Evolutionary conservation across 2,113 vertebrate species (phyloP), one percentile per base, ranked within the genome.

Genomic region (Halichoeres trimaculatus): DNA sequence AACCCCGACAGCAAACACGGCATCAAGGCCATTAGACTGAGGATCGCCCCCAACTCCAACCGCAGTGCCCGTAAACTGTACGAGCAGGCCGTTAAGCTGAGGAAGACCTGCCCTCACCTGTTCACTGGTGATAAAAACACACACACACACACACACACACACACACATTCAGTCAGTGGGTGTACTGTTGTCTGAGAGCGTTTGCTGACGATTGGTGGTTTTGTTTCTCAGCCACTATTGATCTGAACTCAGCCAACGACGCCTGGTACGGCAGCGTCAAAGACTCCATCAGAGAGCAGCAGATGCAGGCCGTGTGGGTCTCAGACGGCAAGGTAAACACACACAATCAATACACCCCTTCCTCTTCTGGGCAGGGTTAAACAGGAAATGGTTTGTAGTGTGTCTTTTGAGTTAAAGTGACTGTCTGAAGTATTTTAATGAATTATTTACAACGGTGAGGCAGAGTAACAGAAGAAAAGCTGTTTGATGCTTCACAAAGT

Each of bases 191-290:
- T 55, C 38, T 52, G n/a, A 30, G 34, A 38, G 45, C 20, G 36
- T 20, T 0, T 52, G 12, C 23, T 76, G 20, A 71, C 38, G 9
- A 38, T 19, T 5, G 26, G 19, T 23, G 17, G 43, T 6, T 45
- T 45, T 45, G 6, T 45, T 17, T 6, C 80, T 1, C 76, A 98
- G 97, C 94, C 43, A 94, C 91, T 12, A 91, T 98, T 85, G 94
- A 96, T 64, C 87, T 98, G 78, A 97, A 95, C 92, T 95, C 97
- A 7, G 89, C 95, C 60, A 96, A 97, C 0, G 96, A 98, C 6
- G 92, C 95, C 64, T 98, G 97, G 97, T 98, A 95, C 57, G 97
- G 96, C 57, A 95, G 94, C 70, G 80, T 98, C 70, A 98, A 97
- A 85, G 97, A 98, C 51, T 90, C 92, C 12, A 92, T 98, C 76